Percentiles rank a stretch among this genome's conserved stretches.
phyloP scores from a whole-genome alignment of 2,797 vertebrate species.

The Capromys pilorides region DNA sequence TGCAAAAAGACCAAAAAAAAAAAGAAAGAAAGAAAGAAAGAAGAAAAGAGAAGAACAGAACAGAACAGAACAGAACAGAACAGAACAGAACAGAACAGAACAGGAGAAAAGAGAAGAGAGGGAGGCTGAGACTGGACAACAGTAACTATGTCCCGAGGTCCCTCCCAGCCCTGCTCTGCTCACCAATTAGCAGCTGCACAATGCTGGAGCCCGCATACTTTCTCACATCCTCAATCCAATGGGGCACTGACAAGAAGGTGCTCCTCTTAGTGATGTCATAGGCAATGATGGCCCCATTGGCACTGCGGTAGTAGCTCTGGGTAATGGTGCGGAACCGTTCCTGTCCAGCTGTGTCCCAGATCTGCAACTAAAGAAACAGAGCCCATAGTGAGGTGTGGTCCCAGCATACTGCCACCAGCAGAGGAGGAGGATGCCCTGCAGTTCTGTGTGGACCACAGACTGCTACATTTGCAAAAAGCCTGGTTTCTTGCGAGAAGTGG shows the following conservation, averaged over 20 bases:
- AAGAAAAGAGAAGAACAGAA: neutral
- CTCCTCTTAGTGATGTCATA: constrained; percentile 91
- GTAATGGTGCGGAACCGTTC: constrained; percentile 93
- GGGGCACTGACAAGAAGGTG: constrained; percentile 90
- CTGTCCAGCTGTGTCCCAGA: constrained; percentile 93
- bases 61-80: fast-evolving
- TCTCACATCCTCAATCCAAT: constrained; percentile 92
- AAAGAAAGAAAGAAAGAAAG: neutral
- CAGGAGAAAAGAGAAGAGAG: neutral
- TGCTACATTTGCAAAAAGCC: neutral
- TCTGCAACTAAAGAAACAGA: constrained; percentile 88
- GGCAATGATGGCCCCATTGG: constrained; percentile 92
- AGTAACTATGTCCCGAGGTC: fast-evolving
- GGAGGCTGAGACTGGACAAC: neutral
- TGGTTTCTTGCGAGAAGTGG: neutral
- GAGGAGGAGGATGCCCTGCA: neutral
- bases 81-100: no score
- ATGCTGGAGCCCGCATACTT: constrained; percentile 91
- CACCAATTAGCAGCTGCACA: constrained; percentile 91
- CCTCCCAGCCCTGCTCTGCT: constrained; percentile 67
- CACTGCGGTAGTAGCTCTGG: constrained; percentile 92
- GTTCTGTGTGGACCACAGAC: neutral
- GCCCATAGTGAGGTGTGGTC: neutral
- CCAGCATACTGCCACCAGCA: neutral
- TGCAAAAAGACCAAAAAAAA: neutral